Evolutionary conservation across 2,888 invertebrate genomes (phyloP), one percentile per base, ranked within the genome.

Genomic region (Netelia virgata): DNA sequence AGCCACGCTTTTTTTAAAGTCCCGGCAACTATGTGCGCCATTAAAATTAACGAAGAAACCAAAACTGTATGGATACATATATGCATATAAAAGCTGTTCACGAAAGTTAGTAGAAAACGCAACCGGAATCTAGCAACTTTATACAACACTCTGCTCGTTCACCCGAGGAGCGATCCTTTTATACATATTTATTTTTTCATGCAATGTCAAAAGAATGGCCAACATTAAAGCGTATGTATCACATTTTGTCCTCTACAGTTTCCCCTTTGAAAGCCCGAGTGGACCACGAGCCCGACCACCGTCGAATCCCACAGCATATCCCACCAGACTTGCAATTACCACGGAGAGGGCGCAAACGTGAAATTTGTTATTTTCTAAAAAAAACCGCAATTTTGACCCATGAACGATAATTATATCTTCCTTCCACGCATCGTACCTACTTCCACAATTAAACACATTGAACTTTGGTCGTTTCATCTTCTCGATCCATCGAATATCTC

Each of bases 31-130:
- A 77, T 68, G 55, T 36, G 20, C 68, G 59, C n/a, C 47, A 55
- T 20, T 79, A 72, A 70, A 79, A 70, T 75, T 75, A 79, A 83
- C 75, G 83, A 75, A 83, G 63, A 83, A 75, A 53, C 41, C 63
- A 57, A 47, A 63, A 69, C 43, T n/a, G 63, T 41, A 14, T 28
- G 43, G 61, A n/a, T 55, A 36, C 36, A 36, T 36, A 36, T 36
- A 36, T 36, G 36, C 36, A 36, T 36, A 36, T 36, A 6, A 36
- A 6, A 64, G 55, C 36, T 55, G 76, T 23, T 18, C 57, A 16
- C 36, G 59, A 68, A 68, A 76, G 64, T 36, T 6, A 68, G 57
- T 68, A 14, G 10, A 18, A 59, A 18, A 57, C n/a, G 43, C 23
- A 20, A 82, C 43, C 41, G 16, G 18, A 9, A 23, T 11, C 61